Conservation (phyloP, 2,888 invertebrate species). For the Metalampra italica region DNA sequence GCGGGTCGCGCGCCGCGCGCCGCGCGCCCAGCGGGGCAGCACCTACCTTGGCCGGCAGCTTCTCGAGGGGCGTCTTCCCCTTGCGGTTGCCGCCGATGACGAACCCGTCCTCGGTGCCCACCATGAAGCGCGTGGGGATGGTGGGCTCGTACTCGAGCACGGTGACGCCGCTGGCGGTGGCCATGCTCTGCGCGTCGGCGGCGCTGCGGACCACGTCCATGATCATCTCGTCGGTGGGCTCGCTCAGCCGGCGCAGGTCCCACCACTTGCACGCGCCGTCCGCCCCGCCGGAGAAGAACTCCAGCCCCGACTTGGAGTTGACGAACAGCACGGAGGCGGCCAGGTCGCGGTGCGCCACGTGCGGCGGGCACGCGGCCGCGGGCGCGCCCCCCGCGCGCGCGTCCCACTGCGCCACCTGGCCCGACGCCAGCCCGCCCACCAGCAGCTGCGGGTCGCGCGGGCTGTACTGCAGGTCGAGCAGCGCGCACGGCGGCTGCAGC, state of each 20-base stretch:
- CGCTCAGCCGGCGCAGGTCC: slow-evolving; percentile 83
- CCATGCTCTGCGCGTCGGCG: slow-evolving; percentile 71
- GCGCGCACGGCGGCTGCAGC: slow-evolving; percentile 82
- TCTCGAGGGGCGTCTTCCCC: slow-evolving; percentile 82
- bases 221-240: slow-evolving; percentile 81
- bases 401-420: slow-evolving; percentile 86
- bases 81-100: slow-evolving; percentile 84
- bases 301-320: slow-evolving; percentile 93
- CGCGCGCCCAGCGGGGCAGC: not conserved
- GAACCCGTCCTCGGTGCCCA: slow-evolving; percentile 82
- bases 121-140: slow-evolving; percentile 85
- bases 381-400: slow-evolving; percentile 85
- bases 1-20: too few species aligned
- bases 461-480: slow-evolving; percentile 90
- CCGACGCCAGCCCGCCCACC: slow-evolving; percentile 83
- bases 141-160: slow-evolving; percentile 85
- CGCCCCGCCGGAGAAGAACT: slow-evolving; percentile 94
- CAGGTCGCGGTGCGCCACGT: slow-evolving; percentile 91
- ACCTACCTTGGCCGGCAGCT: slow-evolving; percentile 76
- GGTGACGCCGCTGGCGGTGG: slow-evolving; percentile 78
- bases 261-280: slow-evolving; percentile 93
- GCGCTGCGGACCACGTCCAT: slow-evolving; percentile 80
- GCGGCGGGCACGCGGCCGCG: slow-evolving; percentile 83
- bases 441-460: slow-evolving; percentile 85
- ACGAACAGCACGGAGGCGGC: slow-evolving; percentile 92